Conservation (phyloP, 2,113 vertebrate genomes). For the Perca fluviatilis region DNA sequence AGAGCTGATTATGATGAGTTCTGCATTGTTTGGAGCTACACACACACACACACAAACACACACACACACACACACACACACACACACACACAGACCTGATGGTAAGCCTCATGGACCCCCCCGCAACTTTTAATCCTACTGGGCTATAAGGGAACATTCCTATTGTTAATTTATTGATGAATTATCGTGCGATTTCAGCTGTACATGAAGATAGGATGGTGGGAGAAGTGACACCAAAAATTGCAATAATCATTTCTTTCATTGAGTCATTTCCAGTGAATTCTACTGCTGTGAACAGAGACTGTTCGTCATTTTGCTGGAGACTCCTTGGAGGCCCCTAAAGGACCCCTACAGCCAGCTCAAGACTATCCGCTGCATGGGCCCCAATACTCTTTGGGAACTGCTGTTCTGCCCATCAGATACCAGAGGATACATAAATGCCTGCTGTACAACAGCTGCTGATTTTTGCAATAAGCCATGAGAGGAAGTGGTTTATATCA, state of each 20-base stretch:
- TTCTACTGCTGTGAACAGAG: neutral
- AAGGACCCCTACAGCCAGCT: slow-evolving; percentile 17
- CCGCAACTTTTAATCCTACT: neutral
- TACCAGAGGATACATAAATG: slow-evolving; percentile 1
- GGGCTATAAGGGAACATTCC: neutral
- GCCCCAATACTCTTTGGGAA: slow-evolving; percentile 3
- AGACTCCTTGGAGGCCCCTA: slow-evolving; percentile 7
- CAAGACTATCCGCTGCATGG: neutral
- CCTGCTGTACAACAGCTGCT: neutral
- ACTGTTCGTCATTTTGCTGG: neutral
- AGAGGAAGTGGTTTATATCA: slow-evolving; percentile 1
- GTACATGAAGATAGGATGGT: neutral
- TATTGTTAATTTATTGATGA: neutral
- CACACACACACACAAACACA: neutral
- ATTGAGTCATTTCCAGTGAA: neutral
- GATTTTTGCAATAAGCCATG: neutral
- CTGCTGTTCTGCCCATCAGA: neutral
- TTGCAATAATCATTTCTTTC: neutral
- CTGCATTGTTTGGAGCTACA: slow-evolving; percentile 32
- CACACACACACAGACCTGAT: neutral
- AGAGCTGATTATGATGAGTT: slow-evolving; percentile 45
- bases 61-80: neutral
- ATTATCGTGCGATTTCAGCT: neutral
- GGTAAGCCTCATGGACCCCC: neutral
- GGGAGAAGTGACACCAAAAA: neutral